A percentile compares a stretch with the other conserved stretches of the same genome.
Conservation (phyloP, 2,797 vertebrate species). For the Anabas testudineus region DNA sequence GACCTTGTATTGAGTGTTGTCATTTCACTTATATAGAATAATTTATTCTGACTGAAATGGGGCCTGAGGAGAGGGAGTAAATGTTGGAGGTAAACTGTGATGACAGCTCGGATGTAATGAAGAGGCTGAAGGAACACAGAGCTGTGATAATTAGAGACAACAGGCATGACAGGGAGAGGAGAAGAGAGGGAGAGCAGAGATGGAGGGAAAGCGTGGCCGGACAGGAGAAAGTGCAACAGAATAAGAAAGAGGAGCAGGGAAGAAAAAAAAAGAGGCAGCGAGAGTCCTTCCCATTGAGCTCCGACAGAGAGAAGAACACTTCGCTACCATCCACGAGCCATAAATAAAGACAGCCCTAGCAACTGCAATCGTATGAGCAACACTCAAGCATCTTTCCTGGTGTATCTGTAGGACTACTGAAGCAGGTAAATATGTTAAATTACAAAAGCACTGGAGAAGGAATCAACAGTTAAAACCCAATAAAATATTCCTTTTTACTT, state of each 20-base stretch:
- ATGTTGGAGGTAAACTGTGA: slow-evolving; percentile 71
- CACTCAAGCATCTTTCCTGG: slow-evolving; percentile 37
- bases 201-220: slow-evolving; percentile 9
- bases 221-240: slow-evolving; percentile 51
- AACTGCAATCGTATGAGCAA: slow-evolving; percentile 20
- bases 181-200: slow-evolving; percentile 15
- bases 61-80: slow-evolving; percentile 53
- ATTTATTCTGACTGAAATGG: slow-evolving; percentile 53
- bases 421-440: not conserved
- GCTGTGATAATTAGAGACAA: slow-evolving; percentile 72
- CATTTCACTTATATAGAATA: slow-evolving; percentile 46
- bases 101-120: slow-evolving; percentile 74
- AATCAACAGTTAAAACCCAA: slow-evolving; percentile 22
- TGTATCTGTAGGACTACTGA: slow-evolving; percentile 23
- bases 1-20: slow-evolving; percentile 33
- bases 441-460: not conserved
- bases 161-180: slow-evolving; percentile 56
- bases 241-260: slow-evolving; percentile 32
- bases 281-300: slow-evolving; percentile 58
- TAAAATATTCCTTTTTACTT: slow-evolving; percentile 27
- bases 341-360: slow-evolving; percentile 48
- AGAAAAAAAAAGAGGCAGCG: slow-evolving; percentile 31
- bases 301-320: slow-evolving; percentile 64
- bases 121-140: slow-evolving; percentile 68
- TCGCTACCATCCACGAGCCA: slow-evolving; percentile 43